Conservation (phyloP, 2,888 invertebrate species). For the Arctia plantaginis region DNA sequence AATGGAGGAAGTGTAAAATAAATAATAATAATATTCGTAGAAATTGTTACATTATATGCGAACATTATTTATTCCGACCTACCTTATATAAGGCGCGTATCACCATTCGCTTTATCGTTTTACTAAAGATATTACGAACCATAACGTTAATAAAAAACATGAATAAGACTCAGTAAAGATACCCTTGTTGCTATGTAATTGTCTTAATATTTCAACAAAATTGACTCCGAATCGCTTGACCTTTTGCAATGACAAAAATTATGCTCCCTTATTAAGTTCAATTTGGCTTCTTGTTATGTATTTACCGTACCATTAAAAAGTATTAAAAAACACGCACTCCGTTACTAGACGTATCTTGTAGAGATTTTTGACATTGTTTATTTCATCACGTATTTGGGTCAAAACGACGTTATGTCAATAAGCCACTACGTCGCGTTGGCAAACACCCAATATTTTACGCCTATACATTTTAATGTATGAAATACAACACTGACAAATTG, state of each 20-base stretch:
- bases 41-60: neutral
- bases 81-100: slow-evolving; percentile 20
- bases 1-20: too few species aligned
- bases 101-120: slow-evolving; percentile 20
- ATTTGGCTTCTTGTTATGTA: slow-evolving; percentile 29
- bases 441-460: neutral
- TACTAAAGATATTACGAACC: slow-evolving; percentile 20
- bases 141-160: slow-evolving; percentile 35
- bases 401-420: slow-evolving; percentile 37
- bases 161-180: slow-evolving; percentile 27
- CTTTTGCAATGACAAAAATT: slow-evolving; percentile 40
- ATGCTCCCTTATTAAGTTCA: slow-evolving; percentile 38
- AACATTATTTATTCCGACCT: too few species aligned
- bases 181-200: slow-evolving; percentile 22
- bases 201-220: slow-evolving; percentile 33
- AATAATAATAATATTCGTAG: too few species aligned
- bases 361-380: slow-evolving; percentile 35
- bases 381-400: slow-evolving; percentile 52
- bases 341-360: slow-evolving; percentile 26
- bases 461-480: neutral
- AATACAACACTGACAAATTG: slow-evolving; percentile 28
- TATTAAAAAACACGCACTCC: neutral
- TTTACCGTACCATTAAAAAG: slow-evolving; percentile 25
- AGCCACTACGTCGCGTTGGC: slow-evolving; percentile 21
- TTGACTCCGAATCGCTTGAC: slow-evolving; percentile 32